phyloP scores from a whole-genome alignment of 2,888 invertebrate species.

The Emmelina monodactyla region DNA sequence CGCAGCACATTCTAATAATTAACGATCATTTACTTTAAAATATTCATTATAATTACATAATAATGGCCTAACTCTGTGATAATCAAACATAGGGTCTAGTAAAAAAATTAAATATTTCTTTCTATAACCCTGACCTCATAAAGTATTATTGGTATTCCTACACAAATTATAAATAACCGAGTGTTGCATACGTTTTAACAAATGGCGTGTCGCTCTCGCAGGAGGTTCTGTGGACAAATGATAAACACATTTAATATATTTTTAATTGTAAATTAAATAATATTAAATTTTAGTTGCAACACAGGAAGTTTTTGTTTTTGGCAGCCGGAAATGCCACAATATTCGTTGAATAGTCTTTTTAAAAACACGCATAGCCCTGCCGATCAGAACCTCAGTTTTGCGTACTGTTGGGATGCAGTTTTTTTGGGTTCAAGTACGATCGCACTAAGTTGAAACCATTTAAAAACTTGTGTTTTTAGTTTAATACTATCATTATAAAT shows the following conservation, averaged over 20 bases:
- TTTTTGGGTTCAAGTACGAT: no score
- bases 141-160: slow-evolving; percentile 54
- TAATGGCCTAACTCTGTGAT: slow-evolving; percentile 46
- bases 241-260: slow-evolving; percentile 19
- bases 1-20: slow-evolving; percentile 52
- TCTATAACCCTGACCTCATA: slow-evolving; percentile 46
- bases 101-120: slow-evolving; percentile 45
- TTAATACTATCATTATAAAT: no score
- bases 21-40: slow-evolving; percentile 66
- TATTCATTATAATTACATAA: slow-evolving; percentile 58
- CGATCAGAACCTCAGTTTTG: no score
- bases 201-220: slow-evolving; percentile 89
- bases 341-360: no score
- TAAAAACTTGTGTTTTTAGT: no score
- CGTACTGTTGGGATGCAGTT: no score
- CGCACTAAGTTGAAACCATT: no score
- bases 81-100: slow-evolving; percentile 50
- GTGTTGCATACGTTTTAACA: slow-evolving; percentile 93
- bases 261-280: not conserved
- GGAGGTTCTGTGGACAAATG: slow-evolving; percentile 75
- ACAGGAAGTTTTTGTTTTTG: no score
- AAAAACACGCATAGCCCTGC: no score
- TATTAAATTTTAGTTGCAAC: no score
- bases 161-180: slow-evolving; percentile 86
- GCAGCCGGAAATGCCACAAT: no score